Base-by-base conservation (phyloP, 2,888 invertebrate species). In the Anthrax anthrax region DNA sequence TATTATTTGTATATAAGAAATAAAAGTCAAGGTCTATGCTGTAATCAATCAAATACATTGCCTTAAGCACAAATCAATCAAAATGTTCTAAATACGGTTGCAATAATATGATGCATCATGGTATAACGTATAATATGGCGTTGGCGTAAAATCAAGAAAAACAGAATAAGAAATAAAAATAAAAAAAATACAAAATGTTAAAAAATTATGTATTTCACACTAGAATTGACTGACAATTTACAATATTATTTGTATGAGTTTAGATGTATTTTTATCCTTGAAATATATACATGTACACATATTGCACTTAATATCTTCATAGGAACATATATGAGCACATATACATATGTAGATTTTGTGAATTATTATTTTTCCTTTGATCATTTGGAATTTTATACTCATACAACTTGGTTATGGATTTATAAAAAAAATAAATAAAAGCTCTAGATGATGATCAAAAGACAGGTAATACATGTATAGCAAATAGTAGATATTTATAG, bases 51-150 rank as follows among this genome's bases (percentile, higher is more conserved):
- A 46, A 46, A 41, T 19, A 37, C 42, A 42, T 42, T 23, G 19
- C 37, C 41, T 37, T 37, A 41, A 29, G 37, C 36, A 41, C 41
- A 46, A 46, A 46, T 46, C 41, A 46, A 46, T 46, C 46, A 46
- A 46, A 37, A 37, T 19, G 29, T 42, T 37, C 46, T 37, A 17
- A 23, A 46, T 41, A 46, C 42, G 46, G 46, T 41, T 46, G 46
- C 46, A 32, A 46, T 27, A 6, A 23, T 23, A 23, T 23, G 4
- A n/a, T n/a, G n/a, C n/a, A n/a, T n/a, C n/a, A 23, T 23, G 5
- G 8, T 23, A 23, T 23, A 23, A 6, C 5, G 5, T 6, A 23
- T 23, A 8, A 23, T 23, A 8, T 23, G 14, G 37, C n/a, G 23
- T 41, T 34, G 36, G 34, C 18, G 41, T 37, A 27, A 14, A n/a